Evolutionary conservation across 2,113 vertebrate species (phyloP).

Genomic region (Lasiurus borealis): DNA sequence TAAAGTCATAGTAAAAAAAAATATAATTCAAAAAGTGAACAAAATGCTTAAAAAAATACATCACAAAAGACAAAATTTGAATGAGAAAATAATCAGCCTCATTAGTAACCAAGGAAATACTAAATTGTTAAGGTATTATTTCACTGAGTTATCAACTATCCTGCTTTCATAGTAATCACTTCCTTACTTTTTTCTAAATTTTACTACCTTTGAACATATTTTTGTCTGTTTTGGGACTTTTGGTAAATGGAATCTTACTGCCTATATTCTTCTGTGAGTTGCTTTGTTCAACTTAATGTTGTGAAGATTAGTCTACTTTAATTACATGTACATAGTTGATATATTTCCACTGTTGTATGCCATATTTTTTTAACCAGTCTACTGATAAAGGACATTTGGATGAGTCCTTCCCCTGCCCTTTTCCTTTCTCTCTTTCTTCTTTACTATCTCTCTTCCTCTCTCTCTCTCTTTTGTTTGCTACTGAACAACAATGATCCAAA

Average conservation of each 20-base stretch:
- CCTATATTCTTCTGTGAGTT: neutral
- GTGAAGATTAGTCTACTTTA: neutral
- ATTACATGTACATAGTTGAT: neutral
- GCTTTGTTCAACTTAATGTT: neutral
- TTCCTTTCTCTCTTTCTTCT: too few relatives aligned
- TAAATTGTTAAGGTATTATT: neutral
- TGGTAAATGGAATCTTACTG: neutral
- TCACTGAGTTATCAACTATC: neutral
- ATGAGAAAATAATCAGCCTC: neutral
- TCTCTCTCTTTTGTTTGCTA: neutral
- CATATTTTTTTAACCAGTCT: neutral
- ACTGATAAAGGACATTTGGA: neutral
- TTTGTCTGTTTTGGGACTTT: neutral
- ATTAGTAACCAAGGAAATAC: neutral
- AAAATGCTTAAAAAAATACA: neutral
- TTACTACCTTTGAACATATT: conserved; percentile 1
- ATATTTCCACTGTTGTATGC: neutral
- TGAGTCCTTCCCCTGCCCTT: neutral
- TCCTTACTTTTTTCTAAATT: conserved; percentile 36
- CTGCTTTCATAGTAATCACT: neutral
- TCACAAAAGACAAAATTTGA: neutral
- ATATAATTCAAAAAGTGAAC: neutral
- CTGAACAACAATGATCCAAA: neutral
- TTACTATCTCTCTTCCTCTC: neutral
- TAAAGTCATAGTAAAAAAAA: conserved; percentile 16